phyloP scores from a whole-genome alignment of 30 jellyfish, hydroid and myxozoan species.

The Aurelia sp. region DNA sequence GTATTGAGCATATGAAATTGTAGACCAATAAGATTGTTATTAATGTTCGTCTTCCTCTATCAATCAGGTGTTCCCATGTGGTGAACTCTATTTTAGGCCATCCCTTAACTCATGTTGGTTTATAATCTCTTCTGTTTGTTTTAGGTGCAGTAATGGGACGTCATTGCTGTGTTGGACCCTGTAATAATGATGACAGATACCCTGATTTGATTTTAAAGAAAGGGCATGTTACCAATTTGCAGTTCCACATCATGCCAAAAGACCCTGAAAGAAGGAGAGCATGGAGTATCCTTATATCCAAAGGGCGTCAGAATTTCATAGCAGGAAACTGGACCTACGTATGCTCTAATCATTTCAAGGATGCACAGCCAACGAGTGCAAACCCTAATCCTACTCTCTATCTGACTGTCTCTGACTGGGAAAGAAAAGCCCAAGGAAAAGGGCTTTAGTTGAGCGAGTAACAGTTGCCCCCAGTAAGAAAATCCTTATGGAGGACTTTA shows the following conservation, averaged over 20 bases:
- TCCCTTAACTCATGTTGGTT: no score
- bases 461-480: no score
- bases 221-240: constrained; percentile 32
- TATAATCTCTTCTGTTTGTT: no score
- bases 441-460: no score
- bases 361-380: constrained; percentile 50
- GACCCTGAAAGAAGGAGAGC: constrained; percentile 11
- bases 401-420: constrained; percentile 28
- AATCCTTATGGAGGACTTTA: no score
- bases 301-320: constrained; percentile 26
- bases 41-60: no score
- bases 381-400: constrained; percentile 25
- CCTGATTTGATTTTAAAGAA: constrained; percentile 12
- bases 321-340: constrained; percentile 16
- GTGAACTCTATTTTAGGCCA: no score
- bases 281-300: constrained; percentile 31
- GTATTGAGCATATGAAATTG: no score
- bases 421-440: no score
- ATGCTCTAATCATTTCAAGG: constrained; percentile 56
- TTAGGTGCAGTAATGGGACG: constrained; percentile 10
- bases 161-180: constrained; percentile 52
- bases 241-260: constrained; percentile 19
- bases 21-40: no score
- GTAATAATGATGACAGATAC: constrained; percentile 52
- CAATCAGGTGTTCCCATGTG: no score